A percentile compares a stretch with the other conserved stretches of the same genome.
phyloP scores from a whole-genome alignment of 2,113 vertebrate species.

The Chinchilla lanigera region DNA sequence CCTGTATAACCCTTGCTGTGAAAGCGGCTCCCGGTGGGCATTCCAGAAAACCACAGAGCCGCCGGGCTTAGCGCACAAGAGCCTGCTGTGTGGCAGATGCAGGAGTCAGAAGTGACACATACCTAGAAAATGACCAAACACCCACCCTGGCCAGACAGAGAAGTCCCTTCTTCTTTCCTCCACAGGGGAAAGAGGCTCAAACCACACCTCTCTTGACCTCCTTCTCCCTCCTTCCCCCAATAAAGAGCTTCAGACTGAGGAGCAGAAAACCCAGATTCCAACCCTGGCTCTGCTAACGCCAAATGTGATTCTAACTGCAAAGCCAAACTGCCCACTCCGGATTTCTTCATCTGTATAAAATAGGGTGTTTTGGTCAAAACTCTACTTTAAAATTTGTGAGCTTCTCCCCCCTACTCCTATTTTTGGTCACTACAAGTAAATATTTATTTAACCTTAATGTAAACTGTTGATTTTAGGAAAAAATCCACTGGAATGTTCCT shows the following conservation, averaged over 20 bases:
- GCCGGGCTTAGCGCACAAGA: conserved; percentile 51
- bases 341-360: neutral
- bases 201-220: neutral
- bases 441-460: conserved; percentile 27
- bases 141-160: conserved; percentile 64
- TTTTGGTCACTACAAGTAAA: conserved; percentile 24
- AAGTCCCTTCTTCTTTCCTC: conserved; percentile 67
- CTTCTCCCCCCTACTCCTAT: neutral
- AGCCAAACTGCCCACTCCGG: neutral
- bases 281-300: neutral
- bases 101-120: conserved; percentile 73
- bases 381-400: conserved; percentile 26
- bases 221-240: neutral
- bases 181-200: neutral
- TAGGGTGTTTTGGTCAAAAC: neutral
- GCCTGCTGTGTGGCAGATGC: conserved; percentile 55
- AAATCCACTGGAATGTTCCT: neutral
- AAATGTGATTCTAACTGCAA: neutral
- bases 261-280: conserved; percentile 48
- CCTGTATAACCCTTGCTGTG: neutral
- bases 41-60: conserved; percentile 68
- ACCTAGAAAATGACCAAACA: conserved; percentile 67
- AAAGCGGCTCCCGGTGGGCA: conserved; percentile 29
- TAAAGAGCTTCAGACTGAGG: neutral
- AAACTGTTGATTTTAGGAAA: neutral